phyloP scores from a whole-genome alignment of 2,888 invertebrate genomes.

The Hemistola chrysoprasaria region DNA sequence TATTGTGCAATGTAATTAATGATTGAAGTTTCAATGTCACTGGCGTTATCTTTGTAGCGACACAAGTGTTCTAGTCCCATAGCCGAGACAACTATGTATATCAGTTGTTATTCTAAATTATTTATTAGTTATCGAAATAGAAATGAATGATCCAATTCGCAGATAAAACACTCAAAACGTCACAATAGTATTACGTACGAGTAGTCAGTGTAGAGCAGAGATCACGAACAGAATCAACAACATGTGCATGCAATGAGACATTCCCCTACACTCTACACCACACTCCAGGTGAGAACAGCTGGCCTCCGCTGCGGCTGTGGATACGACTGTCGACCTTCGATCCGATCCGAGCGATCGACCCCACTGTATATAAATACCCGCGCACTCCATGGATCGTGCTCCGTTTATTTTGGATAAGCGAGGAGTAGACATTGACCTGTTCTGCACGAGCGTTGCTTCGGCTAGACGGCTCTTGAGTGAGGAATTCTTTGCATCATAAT shows the following conservation, averaged over 20 bases:
- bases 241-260: conserved; percentile 7
- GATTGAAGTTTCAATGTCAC: conserved; percentile 27
- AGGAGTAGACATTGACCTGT: too few species aligned
- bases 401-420: conserved; percentile 21
- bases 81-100: conserved; percentile 1
- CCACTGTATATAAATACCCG: conserved; percentile 18
- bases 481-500: too few species aligned
- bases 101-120: not conserved
- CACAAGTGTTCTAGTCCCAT: conserved; percentile 15
- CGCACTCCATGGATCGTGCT: conserved; percentile 21
- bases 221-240: not conserved
- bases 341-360: conserved; percentile 15
- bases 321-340: too few species aligned
- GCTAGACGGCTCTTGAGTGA: too few species aligned
- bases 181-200: too few species aligned
- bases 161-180: too few species aligned
- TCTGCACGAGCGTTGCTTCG: too few species aligned
- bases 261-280: conserved; percentile 2
- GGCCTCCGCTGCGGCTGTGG: conserved; percentile 3
- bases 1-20: conserved; percentile 18
- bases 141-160: too few species aligned
- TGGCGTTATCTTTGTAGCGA: conserved; percentile 22
- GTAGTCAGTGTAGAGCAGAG: too few species aligned
- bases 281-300: conserved; percentile 5
- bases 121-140: not conserved